Evolutionary conservation across 2,113 vertebrate species (phyloP).

Genomic region (Cynopterus brachyotis): DNA sequence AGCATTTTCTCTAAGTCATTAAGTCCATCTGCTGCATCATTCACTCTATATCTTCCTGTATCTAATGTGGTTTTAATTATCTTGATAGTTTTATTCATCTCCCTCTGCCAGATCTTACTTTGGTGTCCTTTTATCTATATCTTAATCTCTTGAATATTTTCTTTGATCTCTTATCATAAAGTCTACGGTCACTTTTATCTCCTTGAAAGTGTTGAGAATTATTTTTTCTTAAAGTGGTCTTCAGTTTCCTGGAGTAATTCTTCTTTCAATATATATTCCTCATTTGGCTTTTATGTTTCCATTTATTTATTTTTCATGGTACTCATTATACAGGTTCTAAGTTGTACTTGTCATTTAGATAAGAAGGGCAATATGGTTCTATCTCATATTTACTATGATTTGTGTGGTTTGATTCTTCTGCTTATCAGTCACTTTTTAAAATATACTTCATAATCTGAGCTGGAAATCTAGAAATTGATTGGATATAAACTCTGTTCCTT

Average conservation of each 20-base stretch:
- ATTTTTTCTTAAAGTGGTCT: conserved; percentile 34
- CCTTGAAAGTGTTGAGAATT: conserved; percentile 23
- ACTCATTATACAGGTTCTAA: background rate
- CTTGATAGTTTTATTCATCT: conserved; percentile 34
- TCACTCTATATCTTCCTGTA: background rate
- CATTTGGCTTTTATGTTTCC: background rate
- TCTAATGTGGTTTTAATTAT: conserved; percentile 50
- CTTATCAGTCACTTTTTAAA: background rate
- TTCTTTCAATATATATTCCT: background rate
- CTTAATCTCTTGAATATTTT: conserved; percentile 49
- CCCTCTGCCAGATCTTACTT: background rate
- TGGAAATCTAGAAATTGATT: background rate
- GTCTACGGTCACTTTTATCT: conserved; percentile 7
- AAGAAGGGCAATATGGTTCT: background rate
- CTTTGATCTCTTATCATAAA: conserved; percentile 21
- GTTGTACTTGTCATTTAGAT: background rate
- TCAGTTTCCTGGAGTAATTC: background rate
- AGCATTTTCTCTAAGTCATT: background rate
- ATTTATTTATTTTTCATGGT: background rate
- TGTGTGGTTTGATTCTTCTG: background rate
- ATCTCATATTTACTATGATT: background rate
- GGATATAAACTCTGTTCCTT: background rate
- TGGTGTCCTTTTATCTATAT: conserved; percentile 17
- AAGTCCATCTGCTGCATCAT: background rate
- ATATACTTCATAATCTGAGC: background rate